Evolutionary conservation across 2,888 invertebrate genomes (phyloP).

Genomic region (Heliconius ismenius): DNA sequence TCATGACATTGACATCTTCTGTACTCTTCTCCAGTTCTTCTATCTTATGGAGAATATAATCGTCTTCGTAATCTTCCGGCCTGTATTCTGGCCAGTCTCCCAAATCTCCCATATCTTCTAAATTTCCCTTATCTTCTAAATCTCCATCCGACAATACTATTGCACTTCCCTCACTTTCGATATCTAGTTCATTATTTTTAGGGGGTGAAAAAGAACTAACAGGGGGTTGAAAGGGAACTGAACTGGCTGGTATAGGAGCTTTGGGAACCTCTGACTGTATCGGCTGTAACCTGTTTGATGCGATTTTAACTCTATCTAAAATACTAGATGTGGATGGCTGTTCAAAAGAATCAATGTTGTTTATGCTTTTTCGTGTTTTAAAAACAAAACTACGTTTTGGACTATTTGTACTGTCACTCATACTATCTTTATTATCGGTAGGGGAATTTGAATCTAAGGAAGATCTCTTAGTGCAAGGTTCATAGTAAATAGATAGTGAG

Average conservation of each 20-base stretch:
- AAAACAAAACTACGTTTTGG: conserved; percentile 73
- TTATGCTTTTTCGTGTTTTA: conserved; percentile 59
- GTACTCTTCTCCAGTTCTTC: conserved; percentile 68
- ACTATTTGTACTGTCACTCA: conserved; percentile 43
- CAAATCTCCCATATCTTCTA: conserved; percentile 80
- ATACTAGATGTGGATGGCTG: conserved; percentile 57
- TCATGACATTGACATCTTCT: conserved; percentile 71
- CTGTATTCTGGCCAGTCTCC: conserved; percentile 83
- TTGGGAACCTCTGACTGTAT: conserved; percentile 54
- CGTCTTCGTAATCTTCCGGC: conserved; percentile 70
- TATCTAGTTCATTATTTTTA: conserved; percentile 29
- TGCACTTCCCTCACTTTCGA: conserved; percentile 30
- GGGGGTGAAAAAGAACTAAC: conserved; percentile 65
- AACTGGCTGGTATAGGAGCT: conserved; percentile 62
- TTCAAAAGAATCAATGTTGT: conserved; percentile 51
- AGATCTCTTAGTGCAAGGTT: background rate
- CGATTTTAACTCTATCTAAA: conserved; percentile 64
- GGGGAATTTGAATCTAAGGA: background rate
- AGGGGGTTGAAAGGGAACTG: conserved; percentile 70
- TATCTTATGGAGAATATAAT: conserved; percentile 51
- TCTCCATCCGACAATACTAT: conserved; percentile 35
- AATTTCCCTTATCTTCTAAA: conserved; percentile 75
- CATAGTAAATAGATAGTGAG: background rate
- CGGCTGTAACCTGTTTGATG: conserved; percentile 67
- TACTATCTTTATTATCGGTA: background rate